A percentile compares a stretch with the other conserved stretches of the same genome.
These are phyloP conservation scores for Podarcis cretensis DNA, from an alignment of 2,113 vertebrate genomes.

Conservation along the genomic window DNA sequence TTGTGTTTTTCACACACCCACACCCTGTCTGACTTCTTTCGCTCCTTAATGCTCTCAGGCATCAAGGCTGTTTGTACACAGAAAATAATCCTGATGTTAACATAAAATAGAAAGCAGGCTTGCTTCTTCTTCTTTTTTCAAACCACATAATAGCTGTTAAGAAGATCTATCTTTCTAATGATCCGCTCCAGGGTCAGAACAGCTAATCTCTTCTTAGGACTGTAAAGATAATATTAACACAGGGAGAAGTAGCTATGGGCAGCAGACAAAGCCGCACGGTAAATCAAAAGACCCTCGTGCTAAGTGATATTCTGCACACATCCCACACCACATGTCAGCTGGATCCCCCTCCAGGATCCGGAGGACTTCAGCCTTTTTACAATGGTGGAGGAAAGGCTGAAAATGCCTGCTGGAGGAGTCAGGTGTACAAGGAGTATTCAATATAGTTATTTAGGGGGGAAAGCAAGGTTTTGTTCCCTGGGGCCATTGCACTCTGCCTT, in stretches of 20 bases:
- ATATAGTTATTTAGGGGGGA: neutral
- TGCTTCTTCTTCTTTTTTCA: slow-evolving; percentile 24
- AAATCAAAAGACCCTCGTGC: slow-evolving; percentile 57
- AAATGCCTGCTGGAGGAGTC: neutral
- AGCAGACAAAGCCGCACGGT: slow-evolving; percentile 51
- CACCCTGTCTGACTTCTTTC: neutral
- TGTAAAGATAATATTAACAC: slow-evolving; percentile 63
- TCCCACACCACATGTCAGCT: slow-evolving; percentile 3
- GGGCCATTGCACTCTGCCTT: neutral
- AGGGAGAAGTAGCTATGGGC: slow-evolving; percentile 48
- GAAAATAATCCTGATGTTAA: slow-evolving; percentile 59
- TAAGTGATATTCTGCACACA: slow-evolving; percentile 34
- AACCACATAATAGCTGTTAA: slow-evolving; percentile 68
- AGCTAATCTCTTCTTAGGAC: slow-evolving; percentile 69
- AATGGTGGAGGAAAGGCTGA: too few relatives aligned
- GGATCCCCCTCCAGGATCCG: slow-evolving; percentile 10
- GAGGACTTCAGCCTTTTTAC: neutral
- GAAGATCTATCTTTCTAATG: slow-evolving; percentile 65
- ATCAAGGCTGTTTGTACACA: slow-evolving; percentile 40
- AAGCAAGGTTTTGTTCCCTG: neutral
- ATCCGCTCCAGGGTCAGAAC: slow-evolving; percentile 66
- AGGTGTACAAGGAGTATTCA: too few relatives aligned
- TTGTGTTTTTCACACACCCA: neutral
- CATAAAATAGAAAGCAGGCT: slow-evolving; percentile 46
- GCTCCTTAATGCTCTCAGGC: slow-evolving; percentile 24